These are phyloP conservation scores for Synaphobranchus kaupii DNA, from an alignment of 2,797 vertebrate genomes.

Conservation along the genomic window DNA sequence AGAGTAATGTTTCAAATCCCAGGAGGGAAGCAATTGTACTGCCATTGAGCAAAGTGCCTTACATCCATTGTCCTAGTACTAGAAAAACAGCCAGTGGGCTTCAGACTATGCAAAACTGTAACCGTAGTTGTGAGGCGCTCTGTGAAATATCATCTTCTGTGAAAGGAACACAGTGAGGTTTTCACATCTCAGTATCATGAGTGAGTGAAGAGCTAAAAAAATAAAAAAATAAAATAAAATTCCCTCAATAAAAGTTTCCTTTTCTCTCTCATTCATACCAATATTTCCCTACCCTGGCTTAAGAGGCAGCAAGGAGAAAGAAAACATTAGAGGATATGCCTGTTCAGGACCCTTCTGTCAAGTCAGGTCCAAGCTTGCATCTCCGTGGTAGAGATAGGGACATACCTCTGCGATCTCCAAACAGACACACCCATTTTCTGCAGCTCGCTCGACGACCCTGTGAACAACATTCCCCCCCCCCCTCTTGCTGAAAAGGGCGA, in stretches of 20 bases:
- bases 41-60: not conserved
- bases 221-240: not conserved
- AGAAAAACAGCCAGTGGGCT: not conserved
- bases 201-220: not conserved
- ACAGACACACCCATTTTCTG: constrained; percentile 9
- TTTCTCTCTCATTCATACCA: not conserved
- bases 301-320: no score
- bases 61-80: not conserved
- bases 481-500: not conserved
- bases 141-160: not conserved
- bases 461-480: constrained; percentile 1
- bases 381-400: not conserved
- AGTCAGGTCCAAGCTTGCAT: constrained; percentile 53
- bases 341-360: not conserved
- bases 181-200: not conserved
- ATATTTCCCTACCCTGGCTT: not conserved
- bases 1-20: not conserved
- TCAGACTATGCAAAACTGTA: not conserved
- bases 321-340: not conserved
- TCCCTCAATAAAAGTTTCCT: not conserved
- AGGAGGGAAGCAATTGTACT: not conserved
- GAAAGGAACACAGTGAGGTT: not conserved
- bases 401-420: constrained; percentile 39
- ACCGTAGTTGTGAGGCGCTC: not conserved
- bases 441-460: not conserved